Percentiles rank a stretch among this genome's conserved stretches.
Evolutionary conservation across 2,888 invertebrate species (phyloP).

Genomic region (Monoplex corrugatus): DNA sequence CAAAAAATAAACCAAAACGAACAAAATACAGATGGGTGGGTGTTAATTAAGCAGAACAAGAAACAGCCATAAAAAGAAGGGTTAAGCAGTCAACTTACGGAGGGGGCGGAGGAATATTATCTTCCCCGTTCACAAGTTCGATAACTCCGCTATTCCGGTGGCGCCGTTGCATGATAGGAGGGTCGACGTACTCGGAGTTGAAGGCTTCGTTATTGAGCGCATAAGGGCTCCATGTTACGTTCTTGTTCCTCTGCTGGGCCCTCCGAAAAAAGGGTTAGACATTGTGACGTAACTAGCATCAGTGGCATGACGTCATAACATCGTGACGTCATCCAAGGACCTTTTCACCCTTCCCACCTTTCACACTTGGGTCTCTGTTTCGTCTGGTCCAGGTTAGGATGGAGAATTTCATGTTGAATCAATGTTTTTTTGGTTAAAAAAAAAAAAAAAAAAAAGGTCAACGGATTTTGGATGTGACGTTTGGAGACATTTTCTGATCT

Average conservation of each 20-base stretch:
- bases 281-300: neutral
- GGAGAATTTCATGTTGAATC: no score
- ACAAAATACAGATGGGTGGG: no score
- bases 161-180: constrained; percentile 35
- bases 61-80: neutral
- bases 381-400: no score
- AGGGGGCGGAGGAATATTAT: constrained; percentile 76
- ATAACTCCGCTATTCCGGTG: constrained; percentile 73
- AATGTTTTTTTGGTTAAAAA: no score
- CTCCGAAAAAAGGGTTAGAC: constrained; percentile 41
- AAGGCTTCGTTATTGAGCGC: constrained; percentile 27
- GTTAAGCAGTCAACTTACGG: constrained; percentile 66
- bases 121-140: constrained; percentile 67
- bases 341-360: no score
- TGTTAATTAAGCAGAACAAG: no score
- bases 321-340: neutral
- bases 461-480: no score
- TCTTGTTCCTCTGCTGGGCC: neutral
- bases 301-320: neutral
- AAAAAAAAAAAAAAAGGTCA: no score
- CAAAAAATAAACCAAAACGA: no score
- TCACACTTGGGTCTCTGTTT: no score
- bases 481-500: no score
- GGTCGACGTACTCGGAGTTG: neutral
- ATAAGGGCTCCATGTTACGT: neutral